Evolutionary conservation across 2,113 vertebrate species (phyloP).

Genomic region (Glaucomys volans): DNA sequence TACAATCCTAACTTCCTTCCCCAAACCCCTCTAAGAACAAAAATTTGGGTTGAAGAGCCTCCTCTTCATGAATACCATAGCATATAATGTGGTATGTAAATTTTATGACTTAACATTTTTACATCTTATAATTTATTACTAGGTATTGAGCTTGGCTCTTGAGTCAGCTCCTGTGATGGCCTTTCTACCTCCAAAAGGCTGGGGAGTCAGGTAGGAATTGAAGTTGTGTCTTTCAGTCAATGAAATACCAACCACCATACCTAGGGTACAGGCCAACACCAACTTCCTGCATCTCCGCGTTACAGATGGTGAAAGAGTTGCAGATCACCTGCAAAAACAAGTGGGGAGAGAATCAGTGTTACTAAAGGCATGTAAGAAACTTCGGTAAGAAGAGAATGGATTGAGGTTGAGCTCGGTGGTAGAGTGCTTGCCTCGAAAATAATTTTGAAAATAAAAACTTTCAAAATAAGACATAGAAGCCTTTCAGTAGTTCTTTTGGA

Average conservation of each 20-base stretch:
- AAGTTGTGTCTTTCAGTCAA: constrained; percentile 71
- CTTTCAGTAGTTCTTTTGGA: constrained; percentile 71
- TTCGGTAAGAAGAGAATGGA: constrained; percentile 35
- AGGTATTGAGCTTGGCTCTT: constrained; percentile 53
- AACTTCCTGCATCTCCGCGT: constrained; percentile 96
- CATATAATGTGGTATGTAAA: background rate
- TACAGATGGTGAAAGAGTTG: constrained; percentile 98
- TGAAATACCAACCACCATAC: constrained; percentile 87
- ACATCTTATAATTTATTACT: constrained; percentile 71
- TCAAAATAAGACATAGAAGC: constrained; percentile 75
- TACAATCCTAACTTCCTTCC: constrained; percentile 24
- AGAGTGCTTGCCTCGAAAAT: too few relatives aligned
- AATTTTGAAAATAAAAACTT: background rate
- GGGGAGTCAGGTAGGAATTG: background rate
- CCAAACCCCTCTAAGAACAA: constrained; percentile 29
- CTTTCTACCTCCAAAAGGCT: constrained; percentile 40
- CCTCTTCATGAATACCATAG: constrained; percentile 22
- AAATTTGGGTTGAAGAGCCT: constrained; percentile 48
- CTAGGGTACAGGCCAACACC: constrained; percentile 98
- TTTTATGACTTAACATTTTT: constrained; percentile 58
- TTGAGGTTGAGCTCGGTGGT: too few relatives aligned
- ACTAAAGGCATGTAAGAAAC: constrained; percentile 75
- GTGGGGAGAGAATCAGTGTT: constrained; percentile 75
- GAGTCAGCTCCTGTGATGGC: constrained; percentile 56
- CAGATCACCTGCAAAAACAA: constrained; percentile 94